Evolutionary conservation across 2,797 vertebrate species (phyloP), one percentile per base, ranked within the genome.

Genomic region (Peromyscus nudipes): DNA sequence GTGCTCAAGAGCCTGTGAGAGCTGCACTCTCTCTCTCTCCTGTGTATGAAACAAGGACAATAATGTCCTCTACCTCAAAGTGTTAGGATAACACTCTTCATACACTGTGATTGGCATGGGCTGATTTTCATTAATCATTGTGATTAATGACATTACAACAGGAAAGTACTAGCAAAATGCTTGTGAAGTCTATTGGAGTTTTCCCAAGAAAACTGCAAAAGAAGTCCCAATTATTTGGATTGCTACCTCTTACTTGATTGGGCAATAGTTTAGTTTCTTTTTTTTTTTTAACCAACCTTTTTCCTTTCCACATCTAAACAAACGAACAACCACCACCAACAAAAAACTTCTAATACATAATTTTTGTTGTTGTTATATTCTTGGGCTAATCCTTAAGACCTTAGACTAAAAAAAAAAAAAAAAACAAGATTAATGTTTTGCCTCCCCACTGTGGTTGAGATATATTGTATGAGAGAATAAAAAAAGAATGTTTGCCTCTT

Each of bases 131-230:
- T 57, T 91, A 76, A 27, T 55, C 85, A 65, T 67, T 85, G 31
- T 65, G 25, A 77, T 69, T 89, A 80, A 73, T 80, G 81, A 92
- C 27, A 86, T 76, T 69, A 62, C 52, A 96, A 60, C 29, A 96
- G n/a, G 84, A 95, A 84, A 6, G 9, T 77, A 31, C 27, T 52
- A 46, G 12, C 46, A n/a, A 83, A 93, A 75, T 91, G 43, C 52
- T 95, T 89, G 13, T 76, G 71, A 83, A 89, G 37, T 84, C 6
- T 14, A 34, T 34, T 94, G 67, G 1, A 46, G 73, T 93, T 84
- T 62, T 9, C n/a, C 65, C n/a, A 89, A 94, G 49, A 93, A 97
- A 92, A 93, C 6, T n/a, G n/a, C 0, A 29, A 94, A 95, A 77
- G 27, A 79, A 55, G 77, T 93, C 37, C 46, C 69, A 69, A 46